Base-by-base conservation (phyloP, 2,113 vertebrate genomes). In the Pachypanchax playfairii region DNA sequence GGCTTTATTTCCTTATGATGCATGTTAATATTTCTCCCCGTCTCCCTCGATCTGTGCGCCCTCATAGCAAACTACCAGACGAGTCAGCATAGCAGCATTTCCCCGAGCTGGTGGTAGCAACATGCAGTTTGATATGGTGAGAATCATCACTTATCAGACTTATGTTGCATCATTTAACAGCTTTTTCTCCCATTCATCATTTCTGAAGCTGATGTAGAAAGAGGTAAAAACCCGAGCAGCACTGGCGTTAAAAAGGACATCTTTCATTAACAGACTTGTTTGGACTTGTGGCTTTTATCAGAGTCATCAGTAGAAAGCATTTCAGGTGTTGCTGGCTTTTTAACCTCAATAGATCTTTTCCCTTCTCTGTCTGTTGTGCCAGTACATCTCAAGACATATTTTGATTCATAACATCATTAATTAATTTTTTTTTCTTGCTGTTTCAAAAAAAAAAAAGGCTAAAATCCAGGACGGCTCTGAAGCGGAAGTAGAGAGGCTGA, bases 11-110 rank as follows among this genome's bases (percentile, higher is more conserved):
- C 21, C 25, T 25, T 2, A 15, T 31, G 41, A 47, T 25, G 9
- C 39, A 5, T 3, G 26, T 2, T 33, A 18, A 1, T 26, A 0
- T 20, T 15, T 0, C 53, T 21, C 68, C 18, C n/a, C 33, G n/a
- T n/a, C n/a, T n/a, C 1, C 36, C 11, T 36, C n/a, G 11, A 25
- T 1, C 11, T 4, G 1, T 3, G 11, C 31, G 8, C 3, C 29
- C 46, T 57, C 21, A 5, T 31, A 96, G 94, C 84, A 91, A 0
- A 75, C 92, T 21, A 62, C 90, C 36, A 91, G 95, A 51, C 92
- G 96, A 75, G 93, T 95, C 63, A 98, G 94, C 84, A 94, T 96
- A 75, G 91, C 94, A 7, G 42, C 92, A 0, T 85, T 97, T 42
- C 93, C 95, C 17, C 93, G 94, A 75, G 91, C 89, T 21, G 70